Base-by-base conservation (phyloP, 2,888 invertebrate species). In the Stenichneumon culpator region DNA sequence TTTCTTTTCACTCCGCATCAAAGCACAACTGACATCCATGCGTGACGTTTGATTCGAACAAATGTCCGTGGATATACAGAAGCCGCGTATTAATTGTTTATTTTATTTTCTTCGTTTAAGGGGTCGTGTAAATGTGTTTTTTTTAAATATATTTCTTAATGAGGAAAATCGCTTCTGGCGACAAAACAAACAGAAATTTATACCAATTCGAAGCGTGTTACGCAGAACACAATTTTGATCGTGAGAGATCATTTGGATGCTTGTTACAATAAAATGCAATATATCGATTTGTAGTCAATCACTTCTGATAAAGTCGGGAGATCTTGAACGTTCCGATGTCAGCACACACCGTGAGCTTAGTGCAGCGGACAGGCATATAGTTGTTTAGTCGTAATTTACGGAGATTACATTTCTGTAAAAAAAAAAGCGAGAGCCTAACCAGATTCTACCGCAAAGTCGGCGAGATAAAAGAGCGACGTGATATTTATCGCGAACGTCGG, bases 11-110 rank as follows among this genome's bases (percentile, higher is more conserved):
- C 70, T 82, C 74, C 32, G 16, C 2, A 11, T 60, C 47, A 67
- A 75, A n/a, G 44, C 63, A 54, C 73, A 74, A 79, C 19, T 69
- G 79, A 69, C 72, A 50, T 44, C 32, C 77, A 16, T 63, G 14
- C 32, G 11, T 9, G 65, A 47, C 65, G 22, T 75, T 79, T 47
- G 69, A 79, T 69, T 79, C 75, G 60, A 47, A 47, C 73, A 54
- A 72, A 44, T 44, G 7, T 82, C 52, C 6, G 25, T 67, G 50
- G 25, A 72, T 50, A 54, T 47, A 39, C 36, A 50, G 54, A 78
- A 47, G 36, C 44, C 47, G 39, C 32, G 28, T 70, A 57, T 68
- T 44, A 60, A 32, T 32, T 32, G 3, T 14, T 54, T 4, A 9
- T n/a, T 6, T 0, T 63, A 25, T 25, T 11, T 22, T 52, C 28